A percentile compares a stretch with the other conserved stretches of the same genome.
Conservation (phyloP, 2,888 invertebrate genomes). For the Callosobruchus maculatus region DNA sequence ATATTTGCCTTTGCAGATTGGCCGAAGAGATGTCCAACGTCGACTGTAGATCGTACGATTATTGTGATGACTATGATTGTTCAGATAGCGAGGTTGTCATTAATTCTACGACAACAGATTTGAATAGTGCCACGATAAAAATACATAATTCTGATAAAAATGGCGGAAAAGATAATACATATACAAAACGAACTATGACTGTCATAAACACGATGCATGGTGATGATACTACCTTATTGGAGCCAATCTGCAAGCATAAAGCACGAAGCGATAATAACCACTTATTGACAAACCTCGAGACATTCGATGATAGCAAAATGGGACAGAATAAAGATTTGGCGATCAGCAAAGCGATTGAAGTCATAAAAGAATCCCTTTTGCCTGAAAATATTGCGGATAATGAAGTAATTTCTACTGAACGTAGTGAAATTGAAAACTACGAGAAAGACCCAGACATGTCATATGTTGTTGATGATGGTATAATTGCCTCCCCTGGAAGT, state of each 20-base stretch:
- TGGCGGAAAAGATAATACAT: not conserved
- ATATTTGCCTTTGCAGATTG: conserved; percentile 22
- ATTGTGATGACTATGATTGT: conserved; percentile 18
- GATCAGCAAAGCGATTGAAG: not conserved
- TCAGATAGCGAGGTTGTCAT: conserved; percentile 1
- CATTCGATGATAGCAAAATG: not conserved
- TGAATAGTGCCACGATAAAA: not conserved
- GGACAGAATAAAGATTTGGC: not conserved
- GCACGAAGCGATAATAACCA: not conserved
- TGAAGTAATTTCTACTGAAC: not conserved
- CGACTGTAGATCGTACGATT: conserved; percentile 33
- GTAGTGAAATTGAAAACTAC: not conserved
- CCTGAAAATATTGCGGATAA: not conserved
- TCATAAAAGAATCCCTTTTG: not conserved
- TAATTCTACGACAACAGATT: not conserved
- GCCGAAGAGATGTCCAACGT: conserved; percentile 36
- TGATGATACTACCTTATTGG: not conserved
- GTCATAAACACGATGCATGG: not conserved
- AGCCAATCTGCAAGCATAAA: not conserved
- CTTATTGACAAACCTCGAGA: not conserved
- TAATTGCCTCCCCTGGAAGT: not conserved
- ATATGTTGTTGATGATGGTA: not conserved
- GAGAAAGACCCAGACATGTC: not conserved
- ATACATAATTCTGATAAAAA: not conserved
- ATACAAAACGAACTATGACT: not conserved